Conservation (phyloP, 2,888 invertebrate species). For the Drosophila macrospina region DNA sequence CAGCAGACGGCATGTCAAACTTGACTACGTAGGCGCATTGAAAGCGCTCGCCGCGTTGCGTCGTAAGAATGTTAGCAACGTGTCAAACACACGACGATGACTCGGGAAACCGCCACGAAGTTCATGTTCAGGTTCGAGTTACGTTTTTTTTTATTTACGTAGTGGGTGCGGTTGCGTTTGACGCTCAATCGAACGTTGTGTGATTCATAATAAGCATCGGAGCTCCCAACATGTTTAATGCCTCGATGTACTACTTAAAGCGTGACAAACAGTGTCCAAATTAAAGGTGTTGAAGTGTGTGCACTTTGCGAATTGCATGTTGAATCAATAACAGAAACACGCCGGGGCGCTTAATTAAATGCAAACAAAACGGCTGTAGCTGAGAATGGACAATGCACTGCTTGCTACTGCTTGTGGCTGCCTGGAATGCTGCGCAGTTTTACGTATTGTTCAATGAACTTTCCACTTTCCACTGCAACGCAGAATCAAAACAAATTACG, state of each 20-base stretch:
- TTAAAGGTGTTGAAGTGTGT: constrained; percentile 46
- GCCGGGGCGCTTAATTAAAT: constrained; percentile 9
- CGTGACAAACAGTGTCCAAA: constrained; percentile 57
- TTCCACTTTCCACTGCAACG: constrained; percentile 35
- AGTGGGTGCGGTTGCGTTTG: constrained; percentile 61
- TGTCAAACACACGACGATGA: constrained; percentile 61
- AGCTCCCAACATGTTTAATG: constrained; percentile 15
- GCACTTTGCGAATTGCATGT: constrained; percentile 7
- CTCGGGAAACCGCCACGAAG: constrained; percentile 20
- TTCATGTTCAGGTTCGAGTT: constrained; percentile 35
- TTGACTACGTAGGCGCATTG: constrained; percentile 63
- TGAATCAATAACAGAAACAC: constrained; percentile 32
- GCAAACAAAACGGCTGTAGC: not conserved
- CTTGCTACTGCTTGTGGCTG: constrained; percentile 26
- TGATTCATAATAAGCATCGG: constrained; percentile 44
- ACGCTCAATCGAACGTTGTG: constrained; percentile 38
- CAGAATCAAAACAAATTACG: constrained; percentile 47
- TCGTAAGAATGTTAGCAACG: constrained; percentile 59
- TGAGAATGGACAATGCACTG: constrained; percentile 47
- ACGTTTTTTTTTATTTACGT: constrained; percentile 59
- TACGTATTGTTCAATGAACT: constrained; percentile 38
- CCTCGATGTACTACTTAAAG: constrained; percentile 25
- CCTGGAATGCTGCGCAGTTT: constrained; percentile 19
- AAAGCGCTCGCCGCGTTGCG: constrained; percentile 26
- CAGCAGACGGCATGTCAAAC: constrained; percentile 23